Base-by-base conservation (phyloP, 2,888 invertebrate species). In the Ecdyonurus torrentis region DNA sequence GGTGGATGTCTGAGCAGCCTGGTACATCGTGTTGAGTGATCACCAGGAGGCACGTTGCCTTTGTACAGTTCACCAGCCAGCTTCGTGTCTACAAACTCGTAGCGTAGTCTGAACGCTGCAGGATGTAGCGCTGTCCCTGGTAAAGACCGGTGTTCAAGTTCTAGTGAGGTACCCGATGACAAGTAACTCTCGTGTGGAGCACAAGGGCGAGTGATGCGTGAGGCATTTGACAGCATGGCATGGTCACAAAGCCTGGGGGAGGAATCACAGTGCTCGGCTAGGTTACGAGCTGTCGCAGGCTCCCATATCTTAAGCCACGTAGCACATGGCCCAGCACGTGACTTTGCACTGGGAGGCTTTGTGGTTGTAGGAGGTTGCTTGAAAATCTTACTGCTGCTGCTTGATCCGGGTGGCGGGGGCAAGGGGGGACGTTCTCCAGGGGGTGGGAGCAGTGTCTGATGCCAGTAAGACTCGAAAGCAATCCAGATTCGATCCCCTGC, bases 181-280 rank as follows among this genome's bases (percentile, higher is more conserved):
- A 91, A 81, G 75, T 91, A 91, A 68, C 90, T 90, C 75, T 91
- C 91, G 52, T 87, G 82, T 15, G 82, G 78, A 58, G 84, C 82
- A 71, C 91, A 91, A 0, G 91, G 90, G 55, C 91, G 80, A 15
- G 90, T 90, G 55, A 83, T 78, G 66, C 91, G 82, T 15, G 86
- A 85, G 0, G 83, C 77, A 73, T 88, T 87, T 60, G 83, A 81
- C 1, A 88, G 77, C 1, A 87, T 83, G 18, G 86, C 86, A 70
- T 91, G 91, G 67, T 91, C 91, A 74, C 91, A 91, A 61, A 91
- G 77, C 69, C 84, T 83, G 2, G 91, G 91, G 59, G 87, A 83
- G 79, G 78, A 74, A 60, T 87, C 87, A 71, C 87, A 89, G 75
- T 83, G 86, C 70, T 84, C 85, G 60, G 86, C 84, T 67, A 88